Conservation (phyloP, 2,113 vertebrate genomes). For the Crotalus helleri region DNA sequence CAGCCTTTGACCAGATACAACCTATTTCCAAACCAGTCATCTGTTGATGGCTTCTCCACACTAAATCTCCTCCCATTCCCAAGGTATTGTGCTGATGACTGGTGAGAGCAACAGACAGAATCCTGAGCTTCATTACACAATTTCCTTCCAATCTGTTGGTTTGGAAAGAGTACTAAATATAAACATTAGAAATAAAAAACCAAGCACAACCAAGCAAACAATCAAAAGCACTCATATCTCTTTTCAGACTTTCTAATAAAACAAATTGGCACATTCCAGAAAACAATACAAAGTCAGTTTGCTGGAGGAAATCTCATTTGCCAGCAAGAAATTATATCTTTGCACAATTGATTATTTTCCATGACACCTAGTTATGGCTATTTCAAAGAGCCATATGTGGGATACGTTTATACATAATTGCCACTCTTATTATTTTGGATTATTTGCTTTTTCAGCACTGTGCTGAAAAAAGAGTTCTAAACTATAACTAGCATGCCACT, state of each 20-base stretch:
- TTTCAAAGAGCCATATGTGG: slow-evolving; percentile 14
- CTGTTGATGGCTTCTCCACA: background rate
- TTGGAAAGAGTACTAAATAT: background rate
- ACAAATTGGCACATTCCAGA: slow-evolving; percentile 32
- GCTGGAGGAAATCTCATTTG: slow-evolving; percentile 55
- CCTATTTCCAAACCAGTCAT: background rate
- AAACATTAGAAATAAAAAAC: background rate
- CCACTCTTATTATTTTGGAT: slow-evolving; percentile 15
- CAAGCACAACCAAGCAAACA: background rate
- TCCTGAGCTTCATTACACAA: background rate
- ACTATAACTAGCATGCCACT: background rate
- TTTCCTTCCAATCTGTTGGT: background rate
- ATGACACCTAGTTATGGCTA: slow-evolving; percentile 26
- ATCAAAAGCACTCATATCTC: slow-evolving; percentile 8
- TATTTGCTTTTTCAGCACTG: rapidly evolving
- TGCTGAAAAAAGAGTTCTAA: background rate
- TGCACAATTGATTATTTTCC: slow-evolving; percentile 29
- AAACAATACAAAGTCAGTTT: slow-evolving; percentile 44
- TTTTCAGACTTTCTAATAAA: slow-evolving; percentile 28
- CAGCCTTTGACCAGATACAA: background rate
- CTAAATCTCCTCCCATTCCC: background rate
- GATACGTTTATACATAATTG: background rate
- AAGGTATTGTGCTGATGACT: background rate
- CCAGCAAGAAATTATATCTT: slow-evolving; percentile 45
- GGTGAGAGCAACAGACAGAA: background rate